Base-by-base conservation (phyloP, 2,888 invertebrate species). In the Papilio elwesi region DNA sequence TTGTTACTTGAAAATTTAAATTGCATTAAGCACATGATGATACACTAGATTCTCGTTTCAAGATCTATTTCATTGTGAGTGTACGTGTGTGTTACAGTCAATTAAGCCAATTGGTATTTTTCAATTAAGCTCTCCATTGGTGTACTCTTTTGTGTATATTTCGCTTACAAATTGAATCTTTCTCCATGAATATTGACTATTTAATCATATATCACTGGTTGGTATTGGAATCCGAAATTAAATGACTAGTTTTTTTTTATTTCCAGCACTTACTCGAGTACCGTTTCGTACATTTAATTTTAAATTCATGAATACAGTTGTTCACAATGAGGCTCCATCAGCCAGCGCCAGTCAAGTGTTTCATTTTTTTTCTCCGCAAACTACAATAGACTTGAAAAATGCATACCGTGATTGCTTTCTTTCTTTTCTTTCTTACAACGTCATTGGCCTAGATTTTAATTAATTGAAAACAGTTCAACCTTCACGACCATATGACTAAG, bases 261-360 rank as follows among this genome's bases (percentile, higher is more conserved):
- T 43, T 9, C 7, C 6, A 43, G 7, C 43, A 43, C 43, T 55
- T 57, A 16, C 55, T 57, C 7, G 36, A 13, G 59, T 52, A 66
- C 4, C 43, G 71, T 11, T 26, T 13, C 9, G 16, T 49, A 53
- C n/a, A 62, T 43, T 71, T 71, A 36, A 38, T 57, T n/a, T 38
- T n/a, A 62, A 67, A 62, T 71, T 66, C 59, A 52, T 52, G 71
- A 67, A 59, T 67, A 71, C 66, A 51, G 38, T 70, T 65, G 66
- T 59, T 57, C 51, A 66, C 43, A 59, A 67, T 52, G 47, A 36
- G 36, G 7, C 43, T 70, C 38, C 43, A 62, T 71, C 52, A 71
- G 52, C 48, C 16, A 67, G 43, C 66, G 67, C 71, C 38, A 64
- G 57, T 71, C 36, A 70, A 70, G 70, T 71, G 57, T 65, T 64